Evolutionary conservation across 1,140 invertebrate genomes (phyloP), one percentile per base, ranked within the genome.

Genomic region (Subanguina moxae): DNA sequence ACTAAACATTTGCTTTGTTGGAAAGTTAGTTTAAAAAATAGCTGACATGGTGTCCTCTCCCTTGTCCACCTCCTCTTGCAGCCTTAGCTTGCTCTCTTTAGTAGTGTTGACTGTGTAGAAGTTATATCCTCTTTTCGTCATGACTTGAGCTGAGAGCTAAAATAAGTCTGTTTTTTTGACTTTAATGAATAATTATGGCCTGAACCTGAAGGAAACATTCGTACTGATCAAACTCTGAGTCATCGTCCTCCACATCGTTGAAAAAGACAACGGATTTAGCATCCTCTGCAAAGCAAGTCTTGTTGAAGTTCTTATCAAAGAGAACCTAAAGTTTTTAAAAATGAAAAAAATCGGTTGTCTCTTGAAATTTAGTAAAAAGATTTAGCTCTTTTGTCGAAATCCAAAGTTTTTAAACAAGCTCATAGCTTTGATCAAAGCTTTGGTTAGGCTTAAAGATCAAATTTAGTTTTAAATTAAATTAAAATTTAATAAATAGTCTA

Each of bases 171-270:
- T 7, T 21, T 25, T 52, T n/a, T n/a, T n/a, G n/a, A n/a, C n/a
- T n/a, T n/a, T n/a, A n/a, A n/a, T n/a, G n/a, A n/a, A n/a, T n/a
- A n/a, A n/a, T n/a, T n/a, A n/a, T n/a, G n/a, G n/a, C 52, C 15
- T 19, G 48, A 25, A 76, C 78, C 76, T 82, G 80, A 52, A 82
- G 73, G 63, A 82, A 83, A 63, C 81, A 83, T 59, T 83, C 80
- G 57, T 80, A 82, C 57, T 82, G 80, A 48, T 82, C 80, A 48
- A 82, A 74, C 56, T 82, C 80, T 13, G 67, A 23, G 57, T 82
- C 80, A 43, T 82, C 80, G 13, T 82, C 81, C 73, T 82, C 80
- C n/a, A 82, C 82, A 57, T 82, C 80, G 62, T 83, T 82, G 69
- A 82, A 82, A 70, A 82, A 82, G 27, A 82, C 77, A 0, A 82